phyloP scores from a whole-genome alignment of 2,113 vertebrate genomes.

The Mus spicilegus region DNA sequence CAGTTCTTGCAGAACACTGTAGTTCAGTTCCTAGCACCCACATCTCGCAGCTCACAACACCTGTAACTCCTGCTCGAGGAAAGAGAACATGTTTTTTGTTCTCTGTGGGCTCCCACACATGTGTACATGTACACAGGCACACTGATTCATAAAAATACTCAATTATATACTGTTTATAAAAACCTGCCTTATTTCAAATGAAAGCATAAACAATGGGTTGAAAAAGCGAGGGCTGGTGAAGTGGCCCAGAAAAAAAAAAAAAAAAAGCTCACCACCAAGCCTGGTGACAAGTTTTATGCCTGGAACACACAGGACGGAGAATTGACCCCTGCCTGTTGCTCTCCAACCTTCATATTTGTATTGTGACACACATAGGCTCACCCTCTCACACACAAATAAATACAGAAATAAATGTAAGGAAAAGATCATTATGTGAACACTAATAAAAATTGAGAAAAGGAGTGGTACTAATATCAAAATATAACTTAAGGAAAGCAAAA shows the following conservation, averaged over 20 bases:
- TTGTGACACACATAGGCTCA: no score
- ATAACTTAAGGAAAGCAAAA: background rate
- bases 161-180: background rate
- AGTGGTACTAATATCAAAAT: background rate
- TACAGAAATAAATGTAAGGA: background rate
- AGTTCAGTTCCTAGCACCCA: background rate
- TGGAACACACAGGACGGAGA: background rate
- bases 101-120: background rate
- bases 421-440: background rate
- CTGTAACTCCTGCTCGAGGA: background rate
- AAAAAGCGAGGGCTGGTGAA: background rate
- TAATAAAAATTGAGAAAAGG: background rate
- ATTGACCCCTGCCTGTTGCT: background rate
- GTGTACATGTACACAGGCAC: background rate
- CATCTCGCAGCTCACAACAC: background rate
- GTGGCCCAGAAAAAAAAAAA: no score
- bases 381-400: background rate
- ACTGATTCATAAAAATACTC: background rate
- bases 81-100: background rate
- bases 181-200: constrained; percentile 17
- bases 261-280: background rate
- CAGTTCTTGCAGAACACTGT: background rate
- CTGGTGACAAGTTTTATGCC: no score
- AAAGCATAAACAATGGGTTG: background rate
- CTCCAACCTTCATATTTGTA: background rate